Percentiles rank a stretch among this genome's conserved stretches.
Evolutionary conservation across 1,140 invertebrate species (phyloP).

Genomic region (Ectropis grisescens): DNA sequence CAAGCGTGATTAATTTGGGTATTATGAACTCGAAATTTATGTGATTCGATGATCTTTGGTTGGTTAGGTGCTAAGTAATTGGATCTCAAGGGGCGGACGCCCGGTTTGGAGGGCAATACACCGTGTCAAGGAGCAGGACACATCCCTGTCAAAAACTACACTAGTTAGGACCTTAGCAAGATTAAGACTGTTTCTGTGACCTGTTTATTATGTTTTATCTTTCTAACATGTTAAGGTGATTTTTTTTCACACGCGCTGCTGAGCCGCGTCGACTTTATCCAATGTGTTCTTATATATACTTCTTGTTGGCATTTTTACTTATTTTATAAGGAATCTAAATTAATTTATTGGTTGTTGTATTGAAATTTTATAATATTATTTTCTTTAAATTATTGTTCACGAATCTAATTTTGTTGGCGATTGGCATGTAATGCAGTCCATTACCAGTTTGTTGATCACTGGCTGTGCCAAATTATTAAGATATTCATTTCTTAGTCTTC

Average conservation of each 20-base stretch:
- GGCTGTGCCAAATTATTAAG: constrained; percentile 36
- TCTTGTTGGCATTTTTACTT: constrained; percentile 70
- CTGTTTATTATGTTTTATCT: constrained; percentile 66
- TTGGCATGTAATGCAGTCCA: constrained; percentile 59
- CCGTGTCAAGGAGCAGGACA: constrained; percentile 65
- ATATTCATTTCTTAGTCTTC: constrained; percentile 54
- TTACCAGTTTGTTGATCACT: constrained; percentile 21
- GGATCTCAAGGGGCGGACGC: constrained; percentile 45
- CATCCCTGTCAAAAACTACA: constrained; percentile 66
- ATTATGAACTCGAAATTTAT: constrained; percentile 38
- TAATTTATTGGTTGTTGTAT: constrained; percentile 70
- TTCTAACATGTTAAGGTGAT: constrained; percentile 51
- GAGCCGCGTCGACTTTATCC: no score
- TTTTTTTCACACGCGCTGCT: constrained; percentile 24
- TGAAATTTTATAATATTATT: constrained; percentile 65
- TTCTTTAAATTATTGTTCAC: constrained; percentile 60
- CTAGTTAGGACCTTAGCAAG: constrained; percentile 68
- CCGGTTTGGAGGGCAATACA: constrained; percentile 47
- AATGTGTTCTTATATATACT: constrained; percentile 69
- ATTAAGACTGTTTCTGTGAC: constrained; percentile 69
- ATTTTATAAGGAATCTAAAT: constrained; percentile 70
- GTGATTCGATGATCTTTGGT: constrained; percentile 56
- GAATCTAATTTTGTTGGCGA: constrained; percentile 47
- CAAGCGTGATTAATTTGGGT: constrained; percentile 48
- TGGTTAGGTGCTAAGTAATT: constrained; percentile 50